Base-by-base conservation (phyloP, 1,140 invertebrate species). In the Eupristina koningsbergeri region DNA sequence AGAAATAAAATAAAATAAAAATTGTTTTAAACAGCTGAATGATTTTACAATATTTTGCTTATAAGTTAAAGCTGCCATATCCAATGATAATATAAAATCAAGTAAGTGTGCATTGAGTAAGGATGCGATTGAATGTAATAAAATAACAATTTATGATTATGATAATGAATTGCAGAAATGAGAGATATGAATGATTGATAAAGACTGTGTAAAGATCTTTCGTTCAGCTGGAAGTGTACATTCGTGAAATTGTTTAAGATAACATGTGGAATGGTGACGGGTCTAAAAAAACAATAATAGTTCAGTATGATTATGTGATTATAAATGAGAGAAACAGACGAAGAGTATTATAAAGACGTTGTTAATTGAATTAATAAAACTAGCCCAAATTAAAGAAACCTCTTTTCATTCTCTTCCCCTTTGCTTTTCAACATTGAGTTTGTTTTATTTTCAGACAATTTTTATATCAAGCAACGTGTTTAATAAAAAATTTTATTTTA, bases 281-380 rank as follows among this genome's bases (percentile, higher is more conserved):
- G 91, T 92, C 91, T 91, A 92, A 91, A 91, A 88, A 92, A 92
- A 91, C 89, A 92, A 92, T 91, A 92, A 85, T 89, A 89, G 88
- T 92, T 92, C 90, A 92, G 91, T 92, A 92, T 89, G 89, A 91
- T 92, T 91, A 91, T 92, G 89, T 92, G 91, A 91, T 92, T 91
- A 91, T 91, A 91, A 92, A 91, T 91, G 90, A 91, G 90, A 91
- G 88, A 88, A 92, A 91, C 86, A 90, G 88, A 91, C 89, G 90
- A 92, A 92, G 90, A 92, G 87, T 92, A 92, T 92, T 92, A 92
- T 92, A 92, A 88, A 92, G 89, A 92, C 89, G 91, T 92, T 92
- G 92, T 92, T 92, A 92, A 92, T 92, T 91, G 89, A 92, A 92
- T 92, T 92, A 92, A 92, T 92, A 92, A 92, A 92, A 92, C 88